Conservation (phyloP, 1,140 invertebrate genomes). For the Nixonia krombeini region DNA sequence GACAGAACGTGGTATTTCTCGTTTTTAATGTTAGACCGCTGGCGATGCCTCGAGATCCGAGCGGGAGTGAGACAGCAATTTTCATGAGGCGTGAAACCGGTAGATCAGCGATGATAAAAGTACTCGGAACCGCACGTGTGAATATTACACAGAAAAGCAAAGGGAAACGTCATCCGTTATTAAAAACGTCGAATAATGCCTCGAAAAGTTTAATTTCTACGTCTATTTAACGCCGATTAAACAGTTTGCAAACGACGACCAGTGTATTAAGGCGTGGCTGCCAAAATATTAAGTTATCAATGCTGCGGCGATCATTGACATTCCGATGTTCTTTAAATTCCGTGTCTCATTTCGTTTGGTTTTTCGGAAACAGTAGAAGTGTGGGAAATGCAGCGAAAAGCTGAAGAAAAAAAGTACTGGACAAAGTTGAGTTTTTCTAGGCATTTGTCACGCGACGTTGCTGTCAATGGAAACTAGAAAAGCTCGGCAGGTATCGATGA, state of each 20-base stretch:
- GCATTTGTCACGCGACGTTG: too few relatives aligned
- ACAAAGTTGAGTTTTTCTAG: too few relatives aligned
- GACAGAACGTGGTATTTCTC: constrained; percentile 36
- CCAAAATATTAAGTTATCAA: too few relatives aligned
- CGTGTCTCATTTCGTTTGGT: background rate
- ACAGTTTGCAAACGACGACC: too few relatives aligned
- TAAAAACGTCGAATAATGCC: too few relatives aligned
- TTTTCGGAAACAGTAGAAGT: background rate
- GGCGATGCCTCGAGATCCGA: constrained; percentile 29
- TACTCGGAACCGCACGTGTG: constrained; percentile 27
- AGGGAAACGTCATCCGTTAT: background rate
- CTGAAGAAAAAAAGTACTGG: constrained; percentile 3
- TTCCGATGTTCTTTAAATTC: too few relatives aligned
- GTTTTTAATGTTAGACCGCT: constrained; percentile 40
- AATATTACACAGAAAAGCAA: constrained; percentile 31
- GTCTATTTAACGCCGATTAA: too few relatives aligned
- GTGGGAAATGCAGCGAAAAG: background rate
- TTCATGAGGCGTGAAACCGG: constrained; percentile 30
- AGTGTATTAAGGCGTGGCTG: too few relatives aligned
- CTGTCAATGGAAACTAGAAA: too few relatives aligned
- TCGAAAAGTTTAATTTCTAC: too few relatives aligned
- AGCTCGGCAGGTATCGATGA: constrained; percentile 39
- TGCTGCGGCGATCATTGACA: too few relatives aligned
- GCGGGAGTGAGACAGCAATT: constrained; percentile 43
- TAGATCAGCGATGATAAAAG: constrained; percentile 15